Evolutionary conservation across 2,113 vertebrate species (phyloP), one percentile per base, ranked within the genome.

Genomic region (Thalassoma bifasciatum): DNA sequence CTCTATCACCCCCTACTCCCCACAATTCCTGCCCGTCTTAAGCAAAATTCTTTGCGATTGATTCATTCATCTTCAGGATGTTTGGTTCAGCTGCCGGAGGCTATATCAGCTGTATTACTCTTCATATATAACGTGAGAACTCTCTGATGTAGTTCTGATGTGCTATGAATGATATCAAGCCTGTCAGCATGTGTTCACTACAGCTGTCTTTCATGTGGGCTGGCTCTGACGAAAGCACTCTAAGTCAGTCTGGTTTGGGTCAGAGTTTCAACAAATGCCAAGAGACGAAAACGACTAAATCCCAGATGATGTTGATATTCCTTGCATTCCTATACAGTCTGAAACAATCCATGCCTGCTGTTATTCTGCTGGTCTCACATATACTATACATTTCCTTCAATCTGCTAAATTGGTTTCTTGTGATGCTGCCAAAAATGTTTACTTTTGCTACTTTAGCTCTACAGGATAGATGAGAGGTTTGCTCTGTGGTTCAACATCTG

Each of bases 401-500:
- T 82, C 23, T 58, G 13, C 59, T 16, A 50, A 42, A 69, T 40
- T 26, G 22, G 14, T 52, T 75, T 72, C 36, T 38, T 6, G 5
- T 65, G 76, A 52, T 66, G 82, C 68, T 58, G 53, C 13, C n/a
- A 22, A 51, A 26, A 47, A 13, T 70, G 61, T 85, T 66, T 71
- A 81, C 37, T 62, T 13, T 26, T 47, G 38, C 40, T 61, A 5
- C 38, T 17, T 2, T 56, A 5, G 63, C 44, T 51, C 62, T 37
- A 61, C 56, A 70, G 67, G 61, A 71, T 10, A 68, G 69, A 73
- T 81, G 59, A 61, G 52, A 76, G 37, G 19, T 66, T 70, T 30
- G 72, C 13, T 19, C 50, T 5, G 16, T 54, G 49, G 22, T 59
- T 78, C 44, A 60, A 66, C 81, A 87, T 88, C 77, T 87, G 77